Evolutionary conservation across 35 echinoderm and acorn worm genomes (phyloP).

Genomic region (Chiridota heheva): DNA sequence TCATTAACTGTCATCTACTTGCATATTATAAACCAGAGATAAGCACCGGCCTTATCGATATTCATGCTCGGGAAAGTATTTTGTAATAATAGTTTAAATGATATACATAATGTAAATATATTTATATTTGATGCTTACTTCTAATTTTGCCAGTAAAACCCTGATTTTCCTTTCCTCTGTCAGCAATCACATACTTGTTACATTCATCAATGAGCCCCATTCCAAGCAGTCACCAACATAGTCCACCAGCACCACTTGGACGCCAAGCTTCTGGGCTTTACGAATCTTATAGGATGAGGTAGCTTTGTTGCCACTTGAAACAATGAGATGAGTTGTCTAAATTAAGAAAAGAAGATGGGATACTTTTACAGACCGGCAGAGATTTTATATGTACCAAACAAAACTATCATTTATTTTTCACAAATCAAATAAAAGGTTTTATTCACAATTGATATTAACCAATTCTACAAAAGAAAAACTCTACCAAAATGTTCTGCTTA

Average conservation of each 20-base stretch:
- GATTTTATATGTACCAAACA: not conserved
- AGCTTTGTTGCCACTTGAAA: not conserved
- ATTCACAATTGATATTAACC: too few species aligned
- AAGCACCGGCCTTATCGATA: too few species aligned
- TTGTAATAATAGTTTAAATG: too few species aligned
- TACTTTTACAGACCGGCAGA: not conserved
- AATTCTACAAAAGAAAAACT: too few species aligned
- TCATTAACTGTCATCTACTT: too few species aligned
- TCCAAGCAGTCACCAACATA: slow-evolving; percentile 22
- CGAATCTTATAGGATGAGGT: slow-evolving; percentile 3
- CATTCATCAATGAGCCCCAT: not conserved
- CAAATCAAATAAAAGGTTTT: too few species aligned
- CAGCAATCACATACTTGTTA: not conserved
- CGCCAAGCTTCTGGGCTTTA: slow-evolving; percentile 11
- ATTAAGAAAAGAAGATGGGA: not conserved
- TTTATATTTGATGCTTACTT: not conserved
- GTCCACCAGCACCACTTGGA: not conserved
- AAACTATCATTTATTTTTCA: too few species aligned
- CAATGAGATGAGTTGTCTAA: slow-evolving; percentile 28
- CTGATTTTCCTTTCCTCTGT: slow-evolving; percentile 1
- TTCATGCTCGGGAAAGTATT: too few species aligned
- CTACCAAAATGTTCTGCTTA: too few species aligned
- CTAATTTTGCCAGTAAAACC: slow-evolving; percentile 17
- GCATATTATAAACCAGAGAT: too few species aligned
- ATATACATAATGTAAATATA: too few species aligned